Percentiles rank a stretch among this genome's conserved stretches.
phyloP scores from a whole-genome alignment of 2,113 vertebrate genomes.

The Nerophis ophidion region DNA sequence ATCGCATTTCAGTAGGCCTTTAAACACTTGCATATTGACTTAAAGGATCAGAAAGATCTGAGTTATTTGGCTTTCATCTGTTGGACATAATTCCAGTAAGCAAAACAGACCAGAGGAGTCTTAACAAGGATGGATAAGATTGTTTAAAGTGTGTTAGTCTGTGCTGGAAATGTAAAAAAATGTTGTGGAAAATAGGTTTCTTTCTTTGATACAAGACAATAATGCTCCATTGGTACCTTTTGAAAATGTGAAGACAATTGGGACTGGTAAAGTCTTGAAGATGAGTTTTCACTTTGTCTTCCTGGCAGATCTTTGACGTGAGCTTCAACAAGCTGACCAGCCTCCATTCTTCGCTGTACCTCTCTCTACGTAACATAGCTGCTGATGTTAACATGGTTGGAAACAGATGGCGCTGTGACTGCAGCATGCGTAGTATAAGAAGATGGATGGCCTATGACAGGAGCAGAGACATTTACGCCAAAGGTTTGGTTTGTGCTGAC shows the following conservation, averaged over 20 bases:
- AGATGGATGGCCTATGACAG: conserved; percentile 58
- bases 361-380: conserved; percentile 66
- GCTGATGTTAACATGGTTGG: conserved; percentile 57
- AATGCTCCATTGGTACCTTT: too few relatives aligned
- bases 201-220: too few relatives aligned
- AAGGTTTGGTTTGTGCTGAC: conserved; percentile 61
- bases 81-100: too few relatives aligned
- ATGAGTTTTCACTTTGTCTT: conserved; percentile 14
- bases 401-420: conserved; percentile 75
- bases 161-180: too few relatives aligned
- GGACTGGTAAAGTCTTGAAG: neutral
- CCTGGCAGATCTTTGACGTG: conserved; percentile 76
- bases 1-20: too few relatives aligned
- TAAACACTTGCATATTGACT: too few relatives aligned
- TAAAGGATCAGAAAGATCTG: too few relatives aligned
- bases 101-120: too few relatives aligned
- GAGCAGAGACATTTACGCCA: conserved; percentile 49
- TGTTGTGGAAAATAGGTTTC: too few relatives aligned
- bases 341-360: conserved; percentile 60
- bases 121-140: too few relatives aligned
- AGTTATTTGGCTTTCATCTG: too few relatives aligned
- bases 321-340: conserved; percentile 75
- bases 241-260: neutral
- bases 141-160: too few relatives aligned
- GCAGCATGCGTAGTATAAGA: conserved; percentile 57